A percentile compares a stretch with the other conserved stretches of the same genome.
Evolutionary conservation across 2,113 vertebrate genomes (phyloP).

Genomic region (Chloroceryle aenea): DNA sequence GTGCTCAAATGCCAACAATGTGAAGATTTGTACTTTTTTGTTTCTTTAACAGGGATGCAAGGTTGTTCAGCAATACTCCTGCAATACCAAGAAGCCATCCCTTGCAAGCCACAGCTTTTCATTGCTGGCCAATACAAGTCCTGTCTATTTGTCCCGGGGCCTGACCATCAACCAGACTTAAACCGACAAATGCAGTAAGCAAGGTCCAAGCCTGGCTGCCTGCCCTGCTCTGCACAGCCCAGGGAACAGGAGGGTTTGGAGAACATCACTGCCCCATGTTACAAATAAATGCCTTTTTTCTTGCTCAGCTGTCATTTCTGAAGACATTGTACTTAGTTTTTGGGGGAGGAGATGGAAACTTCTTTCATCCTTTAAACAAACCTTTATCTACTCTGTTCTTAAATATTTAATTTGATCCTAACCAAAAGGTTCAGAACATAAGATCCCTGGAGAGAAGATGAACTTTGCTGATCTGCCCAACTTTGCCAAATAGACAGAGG

Average conservation of each 20-base stretch:
- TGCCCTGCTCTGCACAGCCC: neutral
- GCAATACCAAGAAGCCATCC: no score
- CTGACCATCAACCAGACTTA: neutral
- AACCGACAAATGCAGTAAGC: neutral
- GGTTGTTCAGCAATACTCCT: neutral
- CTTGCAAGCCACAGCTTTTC: neutral
- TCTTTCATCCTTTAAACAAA: neutral
- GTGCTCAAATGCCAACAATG: neutral
- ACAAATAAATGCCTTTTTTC: neutral
- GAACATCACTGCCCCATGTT: neutral
- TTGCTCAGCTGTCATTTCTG: neutral
- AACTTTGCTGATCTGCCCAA: neutral
- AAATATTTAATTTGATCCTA: neutral
- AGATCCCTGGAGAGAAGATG: neutral
- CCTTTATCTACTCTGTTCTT: neutral
- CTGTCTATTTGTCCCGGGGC: neutral
- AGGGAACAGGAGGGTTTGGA: neutral
- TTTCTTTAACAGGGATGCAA: rapidly evolving
- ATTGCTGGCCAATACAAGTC: neutral
- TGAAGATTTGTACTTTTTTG: neutral
- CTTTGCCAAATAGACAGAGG: neutral
- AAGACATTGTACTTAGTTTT: rapidly evolving
- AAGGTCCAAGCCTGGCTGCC: neutral
- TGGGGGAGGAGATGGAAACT: neutral
- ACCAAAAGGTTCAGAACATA: neutral